Base-by-base conservation (phyloP, 2,888 invertebrate genomes). In the Tipula helvola region DNA sequence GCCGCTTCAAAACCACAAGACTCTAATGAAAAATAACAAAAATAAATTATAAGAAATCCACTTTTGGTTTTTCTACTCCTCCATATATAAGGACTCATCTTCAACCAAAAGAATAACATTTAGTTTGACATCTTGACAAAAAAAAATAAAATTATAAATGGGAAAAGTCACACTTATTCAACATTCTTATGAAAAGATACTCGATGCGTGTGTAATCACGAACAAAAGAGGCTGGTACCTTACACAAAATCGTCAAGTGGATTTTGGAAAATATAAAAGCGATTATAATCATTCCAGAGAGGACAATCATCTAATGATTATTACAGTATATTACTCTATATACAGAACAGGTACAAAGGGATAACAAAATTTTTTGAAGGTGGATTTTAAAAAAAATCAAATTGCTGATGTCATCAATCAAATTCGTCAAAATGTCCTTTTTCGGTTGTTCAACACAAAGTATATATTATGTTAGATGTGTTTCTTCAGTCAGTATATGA, bases 1-100 rank as follows among this genome's bases (percentile, higher is more conserved):
- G 84, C 84, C 84, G 84, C 84, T 84, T 84, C 71, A 71, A 28
- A 84, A 84, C 84, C 84, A 84, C 84, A 84, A 84, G 84, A 84
- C 41, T 28, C 71, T 71, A 71, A 71, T 71, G 71, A 71, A 71
- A 71, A 71, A 71, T 71, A 71, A 71, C 71, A 71, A 71, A 71
- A 71, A 71, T 71, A 71, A 71, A 71, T 71, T 71, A 71, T 71
- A 71, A 18, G 13, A 71, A 71, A 71, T 71, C 71, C 28, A 28
- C 71, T 18, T 71, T 71, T n/a, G n/a, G 28, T 71, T 71, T 7
- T 71, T 3, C 5, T 52, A 16, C 4, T 39, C 7, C 0, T 39
- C 1, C 7, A 7, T 39, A 0, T 39, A 16, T n/a, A 57, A 71
- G 71, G 71, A 71, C 71, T 71, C 28, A 28, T 28, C 18, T 18